Evolutionary conservation across 2,113 vertebrate genomes (phyloP), one percentile per base, ranked within the genome.

Genomic region (Opisthocomus hoazin): DNA sequence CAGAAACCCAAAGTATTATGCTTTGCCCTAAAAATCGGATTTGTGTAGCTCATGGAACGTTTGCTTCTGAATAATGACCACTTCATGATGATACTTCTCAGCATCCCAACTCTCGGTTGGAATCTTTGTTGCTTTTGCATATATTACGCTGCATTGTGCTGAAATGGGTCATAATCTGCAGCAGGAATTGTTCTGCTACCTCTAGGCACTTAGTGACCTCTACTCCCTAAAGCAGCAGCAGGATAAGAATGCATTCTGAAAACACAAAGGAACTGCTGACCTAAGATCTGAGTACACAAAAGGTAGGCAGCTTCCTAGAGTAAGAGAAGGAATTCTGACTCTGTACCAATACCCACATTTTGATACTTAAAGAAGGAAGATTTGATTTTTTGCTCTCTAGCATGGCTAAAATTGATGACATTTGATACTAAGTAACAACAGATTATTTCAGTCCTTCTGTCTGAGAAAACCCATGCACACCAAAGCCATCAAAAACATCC

Each of bases 131-230:
- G 45, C 16, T 60, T 81, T 70, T 76, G 9, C 37, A 48, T 9
- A 12, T 17, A 21, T 29, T 46, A 46, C 2, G 9, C 20, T 61
- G 36, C 53, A 57, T 34, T 1, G 0, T 11, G 12, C 16, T 32
- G 32, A 78, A 66, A 87, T 3, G 9, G 9, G 7, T 83, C 46
- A 39, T 16, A 8, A 45, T 26, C 16, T 37, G n/a, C n/a, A 64
- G 56, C 45, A 23, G 32, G 48, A 29, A 46, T 34, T 74, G 15
- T 57, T 58, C 43, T 43, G 50, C 45, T 63, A 37, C 19, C 66
- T 80, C 26, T 14, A 69, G 50, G 8, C 27, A 53, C 22, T 16
- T 13, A 24, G 19, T 13, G 37, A 51, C 43, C 45, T 64, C 37
- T 53, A 19, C 15, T 57, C 54, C 48, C 57, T 48, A 4, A 48